Base-by-base conservation (phyloP, 2,888 invertebrate species). In the Caenorhabditis doughertyi region DNA sequence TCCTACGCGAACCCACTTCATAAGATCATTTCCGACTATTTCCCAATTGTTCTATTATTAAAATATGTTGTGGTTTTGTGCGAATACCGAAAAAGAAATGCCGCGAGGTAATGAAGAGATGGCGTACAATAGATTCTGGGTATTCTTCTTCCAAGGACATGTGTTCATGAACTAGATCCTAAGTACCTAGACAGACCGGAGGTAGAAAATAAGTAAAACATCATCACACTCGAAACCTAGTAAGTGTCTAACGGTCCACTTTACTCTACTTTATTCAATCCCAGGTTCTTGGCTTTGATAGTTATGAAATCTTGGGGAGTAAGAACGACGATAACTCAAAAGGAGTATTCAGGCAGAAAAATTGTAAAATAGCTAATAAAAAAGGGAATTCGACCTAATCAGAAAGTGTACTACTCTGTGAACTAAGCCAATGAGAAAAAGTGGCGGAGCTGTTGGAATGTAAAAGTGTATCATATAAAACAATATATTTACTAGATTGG, bases 121-220 rank as follows among this genome's bases (percentile, higher is more conserved):
- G 49, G 23, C 65, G 62, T 32, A 77, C 77, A 77, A 77, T 68
- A 62, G 77, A 77, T 51, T 76, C 42, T 39, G 58, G 62, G 47
- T 73, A 49, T 62, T 64, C 67, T 62, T 64, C 67, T 68, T 60
- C 77, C 77, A 77, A 77, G 77, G 77, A 77, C 77, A 35, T 35
- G 67, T 68, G 67, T 76, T 76, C 76, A 77, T 68, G 62, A 68
- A 77, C 77, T 77, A 77, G 77, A 68, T 77, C 49, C 35, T 77
- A 62, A 68, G 77, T 77, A 49, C 68, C 77, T 25, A 35, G 64
- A 56, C 49, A 23, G 25, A 47, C 44, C 39, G 55, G 42, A n/a
- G 42, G 21, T 29, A 29, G 51, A 29, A 53, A 70, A 56, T 29
- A 65, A 55, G 65, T 74, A 44, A 65, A 58, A 47, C 74, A 56